Base-by-base conservation (phyloP, 1,140 invertebrate species). In the Achatina immaculata region DNA sequence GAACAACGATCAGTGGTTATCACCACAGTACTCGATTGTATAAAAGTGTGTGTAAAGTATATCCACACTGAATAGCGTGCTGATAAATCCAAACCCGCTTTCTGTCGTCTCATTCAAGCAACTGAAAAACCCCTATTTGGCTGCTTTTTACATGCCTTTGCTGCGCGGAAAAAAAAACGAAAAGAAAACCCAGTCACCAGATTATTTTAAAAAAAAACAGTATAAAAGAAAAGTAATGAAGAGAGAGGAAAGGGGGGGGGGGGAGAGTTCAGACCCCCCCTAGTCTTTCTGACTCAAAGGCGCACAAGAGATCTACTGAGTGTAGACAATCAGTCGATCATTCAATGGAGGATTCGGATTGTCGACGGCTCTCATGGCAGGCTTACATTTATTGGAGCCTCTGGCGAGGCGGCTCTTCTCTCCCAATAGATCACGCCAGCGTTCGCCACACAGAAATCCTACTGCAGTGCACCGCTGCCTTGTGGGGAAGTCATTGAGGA, bases 291-390 rank as follows among this genome's bases (percentile, higher is more conserved):
- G 48, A 55, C 48, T 55, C 48, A 55, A 55, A 55, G 48, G 19
- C 48, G 48, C 48, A 55, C 48, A 55, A 55, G 48, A 55, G 48
- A 55, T 14, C n/a, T n/a, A n/a, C n/a, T n/a, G n/a, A n/a, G n/a
- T n/a, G n/a, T n/a, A 45, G 43, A 55, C 48, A 55, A 55, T 55
- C 48, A 55, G 48, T 55, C 48, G 48, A 55, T 55, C 48, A 55
- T 55, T 55, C 48, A 55, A 55, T 55, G 48, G 48, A 55, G 48
- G 48, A 55, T 55, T 55, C 48, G 48, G 48, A 55, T 55, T 55
- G 48, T 55, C 43, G 43, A 9, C 48, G 48, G 21, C 48, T 7
- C 48, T 55, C 21, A 7, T 55, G 48, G 24, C 48, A 55, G 48
- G 48, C 48, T 68, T 34, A 68, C 65, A 68, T 40, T 40, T 34